Evolutionary conservation across 2,797 vertebrate genomes (phyloP).

Genomic region (Nothura maculosa): DNA sequence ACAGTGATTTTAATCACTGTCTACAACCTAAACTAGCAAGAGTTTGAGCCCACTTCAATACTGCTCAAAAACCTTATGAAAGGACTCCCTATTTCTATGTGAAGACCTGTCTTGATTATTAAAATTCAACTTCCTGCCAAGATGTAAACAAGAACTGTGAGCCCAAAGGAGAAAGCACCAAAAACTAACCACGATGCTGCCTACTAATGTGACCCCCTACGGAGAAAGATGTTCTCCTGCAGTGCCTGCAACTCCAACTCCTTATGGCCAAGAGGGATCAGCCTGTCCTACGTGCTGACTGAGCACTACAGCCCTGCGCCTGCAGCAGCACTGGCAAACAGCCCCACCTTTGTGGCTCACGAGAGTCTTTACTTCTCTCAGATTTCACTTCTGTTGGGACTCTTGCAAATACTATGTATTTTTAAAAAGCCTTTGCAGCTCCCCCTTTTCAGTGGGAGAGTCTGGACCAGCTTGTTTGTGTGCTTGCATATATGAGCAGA

Average conservation of each 20-base stretch:
- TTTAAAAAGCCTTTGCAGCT: conserved; percentile 22
- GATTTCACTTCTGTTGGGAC: conserved; percentile 11
- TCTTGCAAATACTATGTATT: neutral
- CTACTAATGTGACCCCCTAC: neutral
- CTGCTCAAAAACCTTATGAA: neutral
- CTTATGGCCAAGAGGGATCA: neutral
- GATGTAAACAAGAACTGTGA: neutral
- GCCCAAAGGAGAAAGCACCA: neutral
- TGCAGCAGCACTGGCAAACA: neutral
- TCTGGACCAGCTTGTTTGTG: conserved; percentile 54
- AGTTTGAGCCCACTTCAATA: neutral
- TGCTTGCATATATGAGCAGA: conserved; percentile 76
- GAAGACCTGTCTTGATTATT: neutral
- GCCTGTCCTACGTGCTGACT: neutral
- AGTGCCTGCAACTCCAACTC: conserved; percentile 54
- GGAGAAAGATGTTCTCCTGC: neutral
- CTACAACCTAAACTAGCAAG: neutral
- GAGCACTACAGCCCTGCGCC: neutral
- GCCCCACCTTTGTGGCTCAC: conserved; percentile 8
- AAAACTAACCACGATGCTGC: neutral
- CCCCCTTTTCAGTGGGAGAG: conserved; percentile 12
- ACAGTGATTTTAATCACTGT: neutral
- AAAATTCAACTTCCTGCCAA: neutral
- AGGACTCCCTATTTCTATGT: neutral
- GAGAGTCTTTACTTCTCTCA: neutral